Conservation (phyloP, 2,888 invertebrate genomes). For the Ferrisia virgata region DNA sequence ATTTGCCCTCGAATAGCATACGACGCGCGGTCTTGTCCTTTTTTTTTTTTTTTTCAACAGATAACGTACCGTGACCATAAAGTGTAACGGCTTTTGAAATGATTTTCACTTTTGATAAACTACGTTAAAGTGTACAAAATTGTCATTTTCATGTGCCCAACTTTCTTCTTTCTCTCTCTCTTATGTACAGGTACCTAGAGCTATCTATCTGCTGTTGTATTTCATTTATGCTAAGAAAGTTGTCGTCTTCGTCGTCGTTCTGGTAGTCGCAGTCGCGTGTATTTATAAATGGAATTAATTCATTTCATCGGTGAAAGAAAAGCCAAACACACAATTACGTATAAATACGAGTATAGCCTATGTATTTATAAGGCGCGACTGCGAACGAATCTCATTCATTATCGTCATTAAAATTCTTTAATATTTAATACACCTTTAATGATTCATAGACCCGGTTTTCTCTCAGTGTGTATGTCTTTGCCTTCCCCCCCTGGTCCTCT, state of each 20-base stretch:
- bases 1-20: background rate
- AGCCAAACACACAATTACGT: background rate
- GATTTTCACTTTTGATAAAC: conserved; percentile 26
- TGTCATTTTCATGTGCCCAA: background rate
- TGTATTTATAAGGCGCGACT: background rate
- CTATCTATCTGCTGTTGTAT: no score
- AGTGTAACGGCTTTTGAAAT: conserved; percentile 37
- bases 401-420: conserved; percentile 22
- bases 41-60: conserved; percentile 18
- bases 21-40: background rate
- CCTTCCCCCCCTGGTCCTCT: background rate
- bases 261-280: background rate
- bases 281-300: background rate
- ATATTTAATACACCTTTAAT: background rate
- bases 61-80: conserved; percentile 15
- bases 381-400: background rate
- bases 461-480: background rate
- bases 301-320: background rate
- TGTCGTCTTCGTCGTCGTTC: no score
- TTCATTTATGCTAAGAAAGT: background rate
- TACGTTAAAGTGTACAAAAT: background rate
- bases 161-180: no score
- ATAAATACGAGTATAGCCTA: no score
- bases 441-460: background rate
- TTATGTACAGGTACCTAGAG: no score